Base-by-base conservation (phyloP, 2,797 vertebrate genomes). In the Xyrichtys novacula region DNA sequence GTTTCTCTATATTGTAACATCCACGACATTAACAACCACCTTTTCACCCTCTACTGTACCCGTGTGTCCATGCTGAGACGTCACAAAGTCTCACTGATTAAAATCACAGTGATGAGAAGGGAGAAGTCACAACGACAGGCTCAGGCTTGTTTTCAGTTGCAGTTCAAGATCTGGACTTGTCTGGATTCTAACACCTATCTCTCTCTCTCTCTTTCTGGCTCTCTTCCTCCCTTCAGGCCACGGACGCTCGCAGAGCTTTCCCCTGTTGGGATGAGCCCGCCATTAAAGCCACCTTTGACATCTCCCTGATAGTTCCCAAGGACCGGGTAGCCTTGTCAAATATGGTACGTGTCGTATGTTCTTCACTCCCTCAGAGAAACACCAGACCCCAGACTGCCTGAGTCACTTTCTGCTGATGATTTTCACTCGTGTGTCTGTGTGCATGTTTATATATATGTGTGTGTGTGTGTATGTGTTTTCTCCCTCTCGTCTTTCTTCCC, bases 191-290 rank as follows among this genome's bases (percentile, higher is more conserved):
- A 43, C 7, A 19, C 56, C 55, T 42, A 10, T 47, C 42, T 47
- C 1, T 74, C 17, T 53, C 43, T 40, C 16, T 49, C 40, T 48
- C 1, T 71, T 16, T 50, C 38, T 44, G 12, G 47, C 23, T 17
- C 40, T 16, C 16, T 11, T n/a, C 9, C 16, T 28, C 3, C 26
- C 73, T 60, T 17, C 83, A 99, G 98, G 97, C 98, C 70, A 99
- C 98, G 76, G 98, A 99, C 81, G 97, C 97, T 78, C 97, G 97
- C 71, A 94, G 97, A 91, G 97, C 97, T 81, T 99, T 99, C 90
- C 98, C 98, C 76, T 99, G 97, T 91, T 99, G 98, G 98, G 98
- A 99, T 20, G 98, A 99, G 78, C 97, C 98, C 49, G 96, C 97
- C 26, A 98, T 99, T 78, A 99, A 99, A 94, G 98, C 97, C 85